These are phyloP conservation scores for Echinops telfairi DNA, from an alignment of 2,113 vertebrate species.

Conservation along the genomic window DNA sequence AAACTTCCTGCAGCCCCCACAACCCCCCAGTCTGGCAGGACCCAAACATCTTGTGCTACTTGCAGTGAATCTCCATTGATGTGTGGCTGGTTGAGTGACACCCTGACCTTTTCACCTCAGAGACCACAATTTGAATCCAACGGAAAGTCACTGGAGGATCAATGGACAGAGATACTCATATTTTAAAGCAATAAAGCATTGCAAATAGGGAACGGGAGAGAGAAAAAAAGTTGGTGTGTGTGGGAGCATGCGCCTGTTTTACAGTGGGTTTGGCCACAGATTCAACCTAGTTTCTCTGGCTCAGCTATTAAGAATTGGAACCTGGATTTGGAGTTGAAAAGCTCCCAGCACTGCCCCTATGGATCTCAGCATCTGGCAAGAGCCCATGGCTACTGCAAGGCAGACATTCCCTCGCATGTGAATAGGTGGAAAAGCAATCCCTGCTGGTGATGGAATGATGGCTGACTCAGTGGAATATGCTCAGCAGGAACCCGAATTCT, in stretches of 20 bases:
- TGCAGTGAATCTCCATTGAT: conserved; percentile 77
- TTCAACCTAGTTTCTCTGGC: conserved; percentile 55
- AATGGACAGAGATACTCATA: conserved; percentile 71
- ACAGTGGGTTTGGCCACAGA: conserved; percentile 74
- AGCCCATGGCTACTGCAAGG: conserved; percentile 72
- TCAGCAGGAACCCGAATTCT: conserved; percentile 74
- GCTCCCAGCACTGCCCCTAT: conserved; percentile 74
- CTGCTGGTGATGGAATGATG: conserved; percentile 54
- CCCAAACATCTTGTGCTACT: conserved; percentile 62
- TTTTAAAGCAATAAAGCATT: conserved; percentile 79
- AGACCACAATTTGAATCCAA: conserved; percentile 79
- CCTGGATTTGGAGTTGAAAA: conserved; percentile 76
- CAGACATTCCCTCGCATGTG: conserved; percentile 79
- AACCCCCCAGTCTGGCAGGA: conserved; percentile 67
- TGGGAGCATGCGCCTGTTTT: neutral
- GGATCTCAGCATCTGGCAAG: conserved; percentile 74
- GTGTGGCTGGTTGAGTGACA: conserved; percentile 79
- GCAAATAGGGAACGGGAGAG: conserved; percentile 29
- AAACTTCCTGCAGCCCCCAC: conserved; percentile 77
- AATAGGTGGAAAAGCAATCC: conserved; percentile 53
- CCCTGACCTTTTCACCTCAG: conserved; percentile 80
- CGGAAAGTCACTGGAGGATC: conserved; percentile 73
- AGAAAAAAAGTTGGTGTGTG: neutral
- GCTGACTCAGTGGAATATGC: conserved; percentile 70
- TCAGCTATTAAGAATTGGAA: conserved; percentile 67